Evolutionary conservation across 2,113 vertebrate species (phyloP), one percentile per base, ranked within the genome.

Genomic region (Empidonax alnorum): DNA sequence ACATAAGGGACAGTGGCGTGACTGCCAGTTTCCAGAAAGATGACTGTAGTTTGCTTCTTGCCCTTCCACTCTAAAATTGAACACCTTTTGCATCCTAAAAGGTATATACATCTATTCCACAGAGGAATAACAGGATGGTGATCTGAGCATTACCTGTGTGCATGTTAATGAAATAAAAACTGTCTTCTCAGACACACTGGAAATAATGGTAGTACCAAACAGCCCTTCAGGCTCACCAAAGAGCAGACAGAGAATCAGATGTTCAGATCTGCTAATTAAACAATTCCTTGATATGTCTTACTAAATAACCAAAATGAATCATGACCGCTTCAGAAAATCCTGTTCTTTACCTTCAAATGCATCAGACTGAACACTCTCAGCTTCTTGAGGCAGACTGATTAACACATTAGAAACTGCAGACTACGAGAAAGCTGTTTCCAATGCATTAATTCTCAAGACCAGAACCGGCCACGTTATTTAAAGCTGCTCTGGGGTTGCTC

Each of bases 261-360:
- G 14, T 49, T 86, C 2, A 0, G 41, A 75, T 61, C 72, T 79
- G 27, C 35, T 92, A 92, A 83, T 88, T 73, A 73, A 52, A 63
- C 39, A 82, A 44, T 52, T 77, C 63, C 37, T 89, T 47, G 22
- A 39, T 69, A 17, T 28, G 9, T 53, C 31, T 75, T 82, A 37
- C 28, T 66, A 89, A 91, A 84, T 59, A 77, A 92, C 23, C 56
- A 55, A 69, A 92, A 71, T 52, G 58, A 87, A 84, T 47, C 47
- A 35, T 0, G 1, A 35, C n/a, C 59, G 18, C 63, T 84, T 93
- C 65, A 63, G 62, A 87, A 93, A 93, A 91, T 59, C 11, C 20
- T 61, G 10, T n/a, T 75, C 62, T 93, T 87, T 91, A 71, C 39
- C n/a, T 91, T 81, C 56, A 75, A 27, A 66, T 55, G 39, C 52